Percentiles rank a stretch among this genome's conserved stretches.
These are phyloP conservation scores for Galaxea fascicularis DNA, from an alignment of 92 coral and sea anemone species.

Conservation along the genomic window DNA sequence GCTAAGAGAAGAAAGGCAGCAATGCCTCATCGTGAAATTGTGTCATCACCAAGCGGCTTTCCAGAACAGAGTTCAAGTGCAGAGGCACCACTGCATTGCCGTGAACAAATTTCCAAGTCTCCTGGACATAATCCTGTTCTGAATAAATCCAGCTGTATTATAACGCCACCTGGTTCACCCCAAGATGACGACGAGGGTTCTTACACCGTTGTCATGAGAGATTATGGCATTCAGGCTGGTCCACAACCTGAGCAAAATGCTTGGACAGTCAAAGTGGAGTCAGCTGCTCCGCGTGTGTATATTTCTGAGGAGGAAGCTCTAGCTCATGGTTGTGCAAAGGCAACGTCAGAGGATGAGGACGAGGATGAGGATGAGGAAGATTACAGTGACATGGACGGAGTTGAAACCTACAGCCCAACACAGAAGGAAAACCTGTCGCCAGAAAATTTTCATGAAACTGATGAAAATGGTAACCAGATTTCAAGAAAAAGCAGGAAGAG, in stretches of 20 bases:
- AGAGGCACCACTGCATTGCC: conserved; percentile 60
- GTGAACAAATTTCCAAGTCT: conserved; percentile 69
- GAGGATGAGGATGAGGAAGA: conserved; percentile 45
- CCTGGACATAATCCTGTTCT: conserved; percentile 67
- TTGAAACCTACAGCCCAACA: conserved; percentile 45
- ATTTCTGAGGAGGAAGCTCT: conserved; percentile 42
- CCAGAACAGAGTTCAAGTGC: conserved; percentile 65
- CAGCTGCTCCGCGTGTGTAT: conserved; percentile 39
- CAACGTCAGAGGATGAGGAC: conserved; percentile 40
- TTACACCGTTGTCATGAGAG: conserved; percentile 84
- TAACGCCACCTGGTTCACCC: conserved; percentile 94
- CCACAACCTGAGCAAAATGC: conserved; percentile 52
- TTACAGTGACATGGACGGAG: conserved; percentile 19
- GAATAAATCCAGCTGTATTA: conserved; percentile 82
- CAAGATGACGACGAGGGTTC: conserved; percentile 75
- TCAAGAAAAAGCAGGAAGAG: conserved; percentile 62
- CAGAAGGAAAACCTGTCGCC: conserved; percentile 62
- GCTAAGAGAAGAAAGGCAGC: conserved; percentile 76
- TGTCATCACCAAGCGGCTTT: conserved; percentile 63
- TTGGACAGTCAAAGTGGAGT: conserved; percentile 44
- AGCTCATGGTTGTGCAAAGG: conserved; percentile 27
- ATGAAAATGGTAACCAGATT: conserved; percentile 37
- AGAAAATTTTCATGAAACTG: conserved; percentile 45
- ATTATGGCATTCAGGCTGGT: conserved; percentile 87
- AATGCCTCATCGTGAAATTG: conserved; percentile 59